Conservation (phyloP, 2,888 invertebrate genomes). For the Smittia sp. region DNA sequence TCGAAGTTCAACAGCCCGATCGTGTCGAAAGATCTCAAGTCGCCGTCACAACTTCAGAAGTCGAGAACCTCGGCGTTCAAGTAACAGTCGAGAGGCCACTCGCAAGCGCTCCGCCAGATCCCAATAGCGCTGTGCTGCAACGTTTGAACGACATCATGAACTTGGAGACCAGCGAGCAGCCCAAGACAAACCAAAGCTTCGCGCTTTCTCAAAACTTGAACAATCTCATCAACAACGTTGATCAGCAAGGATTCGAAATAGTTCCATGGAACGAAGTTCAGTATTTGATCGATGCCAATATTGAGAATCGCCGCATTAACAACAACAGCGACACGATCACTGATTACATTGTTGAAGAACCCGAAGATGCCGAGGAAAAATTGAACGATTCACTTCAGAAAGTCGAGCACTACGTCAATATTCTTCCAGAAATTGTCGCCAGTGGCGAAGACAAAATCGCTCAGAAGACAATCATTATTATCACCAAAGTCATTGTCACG, state of each 20-base stretch:
- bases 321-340: conserved; percentile 11
- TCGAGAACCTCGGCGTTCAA: conserved; percentile 46
- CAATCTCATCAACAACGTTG: conserved; percentile 26
- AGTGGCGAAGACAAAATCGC: conserved; percentile 14
- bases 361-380: conserved; percentile 6
- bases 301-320: conserved; percentile 32
- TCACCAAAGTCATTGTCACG: conserved; percentile 35
- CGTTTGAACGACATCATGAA: conserved; percentile 30
- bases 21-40: not conserved
- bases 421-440: conserved; percentile 29
- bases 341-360: conserved; percentile 29
- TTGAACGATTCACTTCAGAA: conserved; percentile 34
- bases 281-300: conserved; percentile 35
- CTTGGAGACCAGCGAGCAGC: conserved; percentile 16
- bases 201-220: conserved; percentile 29
- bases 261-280: conserved; percentile 39
- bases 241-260: not conserved
- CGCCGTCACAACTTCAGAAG: not conserved
- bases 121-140: conserved; percentile 17
- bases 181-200: conserved; percentile 9
- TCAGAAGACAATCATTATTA: conserved; percentile 31
- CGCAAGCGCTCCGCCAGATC: not conserved
- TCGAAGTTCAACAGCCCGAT: not conserved
- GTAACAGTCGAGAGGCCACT: not conserved
- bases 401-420: conserved; percentile 35